A percentile compares a stretch with the other conserved stretches of the same genome.
These are phyloP conservation scores for Epicauta chinensis DNA, from an alignment of 1,140 invertebrate species.

Conservation along the genomic window DNA sequence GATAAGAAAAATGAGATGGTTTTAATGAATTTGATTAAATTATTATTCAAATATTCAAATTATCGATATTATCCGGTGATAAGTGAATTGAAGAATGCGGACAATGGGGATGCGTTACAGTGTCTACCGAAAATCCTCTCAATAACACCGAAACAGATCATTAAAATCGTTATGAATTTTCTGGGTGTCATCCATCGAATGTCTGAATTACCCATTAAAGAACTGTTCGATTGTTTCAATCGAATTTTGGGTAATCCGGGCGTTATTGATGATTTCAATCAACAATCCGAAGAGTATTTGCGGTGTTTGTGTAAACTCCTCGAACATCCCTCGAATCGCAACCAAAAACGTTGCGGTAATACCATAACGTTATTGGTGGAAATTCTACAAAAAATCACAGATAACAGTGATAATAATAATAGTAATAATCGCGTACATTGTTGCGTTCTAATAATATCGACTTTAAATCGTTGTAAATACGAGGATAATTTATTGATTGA, in stretches of 20 bases:
- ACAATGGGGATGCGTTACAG: slow-evolving; percentile 30
- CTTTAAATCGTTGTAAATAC: slow-evolving; percentile 34
- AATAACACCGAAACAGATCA: slow-evolving; percentile 27
- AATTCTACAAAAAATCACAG: slow-evolving; percentile 20
- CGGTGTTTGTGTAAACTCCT: slow-evolving; percentile 32
- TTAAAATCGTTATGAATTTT: slow-evolving; percentile 38
- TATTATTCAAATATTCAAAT: slow-evolving; percentile 31
- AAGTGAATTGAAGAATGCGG: slow-evolving; percentile 29
- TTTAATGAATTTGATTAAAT: slow-evolving; percentile 29
- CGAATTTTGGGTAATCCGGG: slow-evolving; percentile 15
- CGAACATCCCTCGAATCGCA: slow-evolving; percentile 29
- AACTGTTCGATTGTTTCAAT: slow-evolving; percentile 31
- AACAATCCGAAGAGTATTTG: slow-evolving; percentile 27
- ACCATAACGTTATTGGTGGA: slow-evolving; percentile 26
- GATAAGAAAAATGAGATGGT: slow-evolving; percentile 29
- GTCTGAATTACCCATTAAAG: slow-evolving; percentile 34
- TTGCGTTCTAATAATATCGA: slow-evolving; percentile 29
- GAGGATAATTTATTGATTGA: slow-evolving; percentile 29
- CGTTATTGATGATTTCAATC: slow-evolving; percentile 15
- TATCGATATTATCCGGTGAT: slow-evolving; percentile 31
- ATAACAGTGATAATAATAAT: too few species aligned
- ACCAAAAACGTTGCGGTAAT: slow-evolving; percentile 21
- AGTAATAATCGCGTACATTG: slow-evolving; percentile 19
- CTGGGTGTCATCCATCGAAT: slow-evolving; percentile 25
- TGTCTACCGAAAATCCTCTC: slow-evolving; percentile 28